A percentile compares a stretch with the other conserved stretches of the same genome.
phyloP scores from a whole-genome alignment of 53 echinoderm and acorn worm species.

The Zoroaster sp. region DNA sequence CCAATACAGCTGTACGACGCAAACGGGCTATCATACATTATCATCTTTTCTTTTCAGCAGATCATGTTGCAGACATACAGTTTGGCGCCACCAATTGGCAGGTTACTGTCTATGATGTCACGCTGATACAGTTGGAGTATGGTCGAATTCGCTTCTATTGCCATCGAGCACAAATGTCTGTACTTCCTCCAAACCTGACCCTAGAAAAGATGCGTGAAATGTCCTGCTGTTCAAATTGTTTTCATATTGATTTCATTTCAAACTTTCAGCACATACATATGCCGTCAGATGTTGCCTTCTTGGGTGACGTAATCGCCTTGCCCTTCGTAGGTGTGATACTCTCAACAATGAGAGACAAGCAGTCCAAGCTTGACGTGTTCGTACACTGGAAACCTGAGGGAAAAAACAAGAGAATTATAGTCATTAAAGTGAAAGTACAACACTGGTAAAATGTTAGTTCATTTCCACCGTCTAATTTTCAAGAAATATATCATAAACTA shows the following conservation, averaged over 20 bases:
- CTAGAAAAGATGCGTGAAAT: neutral
- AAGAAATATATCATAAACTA: too few species aligned
- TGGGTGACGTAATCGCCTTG: slow-evolving; percentile 97
- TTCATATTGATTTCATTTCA: neutral
- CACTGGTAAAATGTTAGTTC: too few species aligned
- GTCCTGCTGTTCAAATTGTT: neutral
- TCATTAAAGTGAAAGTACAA: neutral
- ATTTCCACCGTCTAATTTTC: too few species aligned
- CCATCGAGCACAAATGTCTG: neutral
- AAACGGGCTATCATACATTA: too few species aligned
- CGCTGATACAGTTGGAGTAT: too few species aligned
- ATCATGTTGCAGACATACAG: neutral
- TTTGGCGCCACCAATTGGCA: neutral
- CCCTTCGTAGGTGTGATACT: slow-evolving; percentile 98
- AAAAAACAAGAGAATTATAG: neutral
- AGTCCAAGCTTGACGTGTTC: slow-evolving; percentile 92
- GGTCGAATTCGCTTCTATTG: neutral
- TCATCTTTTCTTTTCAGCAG: too few species aligned
- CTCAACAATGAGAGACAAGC: slow-evolving; percentile 94
- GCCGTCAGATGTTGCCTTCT: slow-evolving; percentile 96
- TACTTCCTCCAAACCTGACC: neutral
- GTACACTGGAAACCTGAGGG: slow-evolving; percentile 81
- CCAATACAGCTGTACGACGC: too few species aligned
- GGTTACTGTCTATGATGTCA: neutral
- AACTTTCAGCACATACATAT: slow-evolving; percentile 83